Evolutionary conservation across 2,888 invertebrate genomes (phyloP), one percentile per base, ranked within the genome.

Genomic region (Cylloceria caligata): DNA sequence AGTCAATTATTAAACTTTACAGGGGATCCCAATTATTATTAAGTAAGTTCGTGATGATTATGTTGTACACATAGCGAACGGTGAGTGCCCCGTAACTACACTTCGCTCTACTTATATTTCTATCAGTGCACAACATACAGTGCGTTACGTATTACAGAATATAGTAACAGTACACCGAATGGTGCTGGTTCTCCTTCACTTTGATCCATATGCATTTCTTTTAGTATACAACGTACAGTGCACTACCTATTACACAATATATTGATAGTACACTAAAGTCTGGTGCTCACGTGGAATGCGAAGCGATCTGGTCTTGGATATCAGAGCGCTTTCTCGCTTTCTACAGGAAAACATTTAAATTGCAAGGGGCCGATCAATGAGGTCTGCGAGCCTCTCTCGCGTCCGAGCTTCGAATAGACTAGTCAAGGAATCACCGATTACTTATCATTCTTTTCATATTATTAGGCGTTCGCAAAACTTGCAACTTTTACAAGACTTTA

Each of bases 271-370:
- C 52, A 36, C 60, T 24, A 24, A 52, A 16, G 52, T 30, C 45
- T 39, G n/a, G 19, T 52, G 21, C 39, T 64, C n/a, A 36, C 49
- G 47, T 42, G 30, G 36, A 65, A 36, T 19, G 71, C 42, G 24
- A 57, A 16, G 55, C 27, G 49, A 77, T 73, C 64, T 82, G 69
- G 49, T 49, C 39, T 81, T 74, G 65, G 73, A 75, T 24, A 16
- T 74, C 80, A 83, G 83, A 86, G 84, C 71, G 86, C 88, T 89
- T 88, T 89, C 88, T 87, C 87, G 67, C 88, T 89, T 88, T 88
- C 87, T 88, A 87, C 87, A 87, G 86, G 87, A 74, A 88, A 88
- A 83, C 71, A 84, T 86, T 85, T 84, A 47, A 55, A 47, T 19
- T 19, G 2, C 55, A 4, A 34, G 30, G 60, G 60, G 19, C 9